Conservation (phyloP, 2,113 vertebrate species). For the Dasyprocta punctata region DNA sequence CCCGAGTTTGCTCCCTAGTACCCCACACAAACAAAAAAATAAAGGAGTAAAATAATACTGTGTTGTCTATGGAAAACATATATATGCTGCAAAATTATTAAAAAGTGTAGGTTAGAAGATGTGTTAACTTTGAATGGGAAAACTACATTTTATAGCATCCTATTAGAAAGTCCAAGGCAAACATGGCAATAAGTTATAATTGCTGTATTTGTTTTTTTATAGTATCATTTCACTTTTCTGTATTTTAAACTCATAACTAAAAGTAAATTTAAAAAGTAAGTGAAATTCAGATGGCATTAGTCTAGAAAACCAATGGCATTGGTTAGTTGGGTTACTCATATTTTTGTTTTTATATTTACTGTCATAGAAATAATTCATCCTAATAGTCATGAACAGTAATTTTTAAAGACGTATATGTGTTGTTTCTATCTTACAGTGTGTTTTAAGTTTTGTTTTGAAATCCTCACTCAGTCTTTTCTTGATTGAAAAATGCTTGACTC, state of each 20-base stretch:
- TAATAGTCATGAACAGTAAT: not conserved
- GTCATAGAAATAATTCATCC: not conserved
- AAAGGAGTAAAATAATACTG: not conserved
- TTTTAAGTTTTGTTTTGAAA: constrained; percentile 18
- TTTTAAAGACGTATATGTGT: not conserved
- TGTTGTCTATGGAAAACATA: not conserved
- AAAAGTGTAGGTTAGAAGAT: not conserved
- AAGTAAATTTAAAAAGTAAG: not conserved
- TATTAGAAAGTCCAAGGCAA: not conserved
- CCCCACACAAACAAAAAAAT: not conserved
- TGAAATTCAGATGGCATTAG: not conserved
- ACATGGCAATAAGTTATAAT: not conserved
- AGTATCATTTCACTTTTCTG: not conserved
- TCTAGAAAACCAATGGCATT: not conserved
- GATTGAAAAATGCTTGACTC: not conserved
- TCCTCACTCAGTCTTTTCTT: not conserved
- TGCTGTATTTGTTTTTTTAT: not conserved
- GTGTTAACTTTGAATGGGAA: not conserved
- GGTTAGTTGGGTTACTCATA: not conserved
- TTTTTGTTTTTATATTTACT: not conserved
- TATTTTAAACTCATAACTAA: constrained; percentile 7
- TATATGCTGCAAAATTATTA: not conserved
- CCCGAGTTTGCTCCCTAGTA: not conserved
- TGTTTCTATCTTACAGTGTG: not conserved
- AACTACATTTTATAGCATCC: too few relatives aligned